phyloP scores from a whole-genome alignment of 1,140 invertebrate genomes.

The Brachionus sp. region DNA sequence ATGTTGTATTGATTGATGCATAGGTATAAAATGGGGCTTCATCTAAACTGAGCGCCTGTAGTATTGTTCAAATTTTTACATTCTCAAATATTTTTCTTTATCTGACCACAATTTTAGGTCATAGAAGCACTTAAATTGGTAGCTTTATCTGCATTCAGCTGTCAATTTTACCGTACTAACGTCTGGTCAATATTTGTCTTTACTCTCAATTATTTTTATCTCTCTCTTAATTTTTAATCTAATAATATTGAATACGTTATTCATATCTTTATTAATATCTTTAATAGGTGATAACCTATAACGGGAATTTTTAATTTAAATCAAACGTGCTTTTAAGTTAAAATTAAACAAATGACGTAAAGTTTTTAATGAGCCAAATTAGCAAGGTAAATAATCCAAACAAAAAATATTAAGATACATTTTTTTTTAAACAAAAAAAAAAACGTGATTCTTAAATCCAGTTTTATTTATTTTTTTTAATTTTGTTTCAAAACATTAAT shows the following conservation, averaged over 20 bases:
- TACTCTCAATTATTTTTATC: background rate
- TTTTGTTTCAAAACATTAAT: background rate
- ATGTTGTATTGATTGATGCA: background rate
- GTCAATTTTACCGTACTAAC: background rate
- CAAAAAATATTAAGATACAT: background rate
- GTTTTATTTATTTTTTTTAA: background rate
- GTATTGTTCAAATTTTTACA: background rate
- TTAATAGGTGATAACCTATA: background rate
- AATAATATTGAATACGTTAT: background rate
- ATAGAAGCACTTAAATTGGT: background rate
- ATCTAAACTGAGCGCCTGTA: background rate
- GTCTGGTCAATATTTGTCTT: conserved; percentile 19
- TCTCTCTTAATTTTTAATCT: background rate
- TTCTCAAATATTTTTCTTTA: background rate
- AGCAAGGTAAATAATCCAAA: background rate
- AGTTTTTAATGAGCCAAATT: background rate
- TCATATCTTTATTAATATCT: background rate
- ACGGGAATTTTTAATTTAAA: background rate
- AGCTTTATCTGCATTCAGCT: conserved; percentile 5
- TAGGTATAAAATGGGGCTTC: background rate
- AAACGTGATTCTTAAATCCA: background rate
- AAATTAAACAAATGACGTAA: background rate
- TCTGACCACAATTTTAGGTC: background rate
- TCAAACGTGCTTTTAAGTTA: background rate
- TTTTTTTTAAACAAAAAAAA: background rate